A percentile compares a stretch with the other conserved stretches of the same genome.
Evolutionary conservation across 2,888 invertebrate genomes (phyloP).

Genomic region (Torymus aiolomorphi): DNA sequence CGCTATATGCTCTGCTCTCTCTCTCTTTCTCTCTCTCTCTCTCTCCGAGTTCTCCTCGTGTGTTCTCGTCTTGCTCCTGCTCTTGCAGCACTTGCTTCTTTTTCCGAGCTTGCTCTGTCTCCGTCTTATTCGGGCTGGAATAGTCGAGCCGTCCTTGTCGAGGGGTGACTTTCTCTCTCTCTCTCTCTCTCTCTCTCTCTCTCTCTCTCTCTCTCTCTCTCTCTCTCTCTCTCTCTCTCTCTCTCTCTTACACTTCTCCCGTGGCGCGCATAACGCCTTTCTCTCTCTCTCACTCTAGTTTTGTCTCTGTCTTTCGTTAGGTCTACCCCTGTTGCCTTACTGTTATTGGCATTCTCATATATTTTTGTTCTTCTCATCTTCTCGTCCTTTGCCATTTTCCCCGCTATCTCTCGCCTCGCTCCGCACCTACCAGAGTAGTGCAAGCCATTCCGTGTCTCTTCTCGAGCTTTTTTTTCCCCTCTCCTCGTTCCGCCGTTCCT

Average conservation of each 20-base stretch:
- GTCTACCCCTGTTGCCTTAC: background rate
- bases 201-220: constrained; percentile 13
- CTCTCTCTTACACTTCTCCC: background rate
- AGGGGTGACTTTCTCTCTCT: background rate
- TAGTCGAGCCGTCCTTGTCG: too few relatives aligned
- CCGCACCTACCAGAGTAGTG: background rate
- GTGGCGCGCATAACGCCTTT: constrained; percentile 35
- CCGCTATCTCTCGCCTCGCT: background rate
- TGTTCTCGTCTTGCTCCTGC: background rate
- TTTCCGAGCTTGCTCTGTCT: constrained; percentile 31
- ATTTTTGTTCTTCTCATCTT: constrained; percentile 30
- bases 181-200: background rate
- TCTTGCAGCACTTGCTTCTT: background rate
- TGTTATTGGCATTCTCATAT: constrained; percentile 51
- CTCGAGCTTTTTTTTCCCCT: background rate
- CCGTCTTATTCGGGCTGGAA: background rate
- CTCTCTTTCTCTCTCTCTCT: background rate
- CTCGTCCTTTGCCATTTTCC: background rate
- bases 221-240: constrained; percentile 28
- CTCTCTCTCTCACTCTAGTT: constrained; percentile 34
- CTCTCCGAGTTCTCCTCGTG: background rate
- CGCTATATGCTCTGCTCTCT: background rate
- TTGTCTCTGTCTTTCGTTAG: constrained; percentile 45
- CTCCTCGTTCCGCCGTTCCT: background rate
- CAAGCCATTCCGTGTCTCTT: background rate